phyloP scores from a whole-genome alignment of 2,113 vertebrate genomes.

The Leptosomus discolor region DNA sequence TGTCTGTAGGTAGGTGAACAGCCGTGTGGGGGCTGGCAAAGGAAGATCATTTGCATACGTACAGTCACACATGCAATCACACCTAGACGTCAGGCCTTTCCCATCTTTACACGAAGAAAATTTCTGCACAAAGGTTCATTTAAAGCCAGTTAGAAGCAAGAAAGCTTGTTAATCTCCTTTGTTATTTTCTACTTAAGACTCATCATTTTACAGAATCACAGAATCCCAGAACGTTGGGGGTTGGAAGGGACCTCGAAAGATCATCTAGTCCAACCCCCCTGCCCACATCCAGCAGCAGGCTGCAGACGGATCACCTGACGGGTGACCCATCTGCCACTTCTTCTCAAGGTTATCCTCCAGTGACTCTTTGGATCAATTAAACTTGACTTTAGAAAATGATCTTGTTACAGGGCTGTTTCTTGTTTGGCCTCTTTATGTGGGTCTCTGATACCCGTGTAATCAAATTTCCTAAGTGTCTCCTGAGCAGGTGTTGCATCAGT shows the following conservation, averaged over 20 bases:
- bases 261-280: neutral
- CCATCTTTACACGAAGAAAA: neutral
- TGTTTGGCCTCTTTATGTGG: neutral
- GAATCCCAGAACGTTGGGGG: neutral
- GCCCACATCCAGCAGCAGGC: neutral
- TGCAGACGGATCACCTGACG: neutral
- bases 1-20: neutral
- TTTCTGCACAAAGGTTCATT: neutral
- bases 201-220: neutral
- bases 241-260: no score
- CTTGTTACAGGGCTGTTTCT: neutral
- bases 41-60: neutral
- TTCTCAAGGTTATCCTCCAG: neutral
- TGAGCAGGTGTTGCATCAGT: neutral
- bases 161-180: neutral
- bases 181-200: neutral
- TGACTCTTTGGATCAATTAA: neutral
- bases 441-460: neutral
- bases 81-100: neutral
- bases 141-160: neutral
- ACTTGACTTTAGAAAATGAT: neutral
- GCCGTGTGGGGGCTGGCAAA: slow-evolving; percentile 4
- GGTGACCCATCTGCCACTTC: neutral
- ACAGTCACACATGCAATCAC: neutral
- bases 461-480: neutral